phyloP scores from a whole-genome alignment of 2,113 vertebrate genomes.

The Microtus pennsylvanicus region DNA sequence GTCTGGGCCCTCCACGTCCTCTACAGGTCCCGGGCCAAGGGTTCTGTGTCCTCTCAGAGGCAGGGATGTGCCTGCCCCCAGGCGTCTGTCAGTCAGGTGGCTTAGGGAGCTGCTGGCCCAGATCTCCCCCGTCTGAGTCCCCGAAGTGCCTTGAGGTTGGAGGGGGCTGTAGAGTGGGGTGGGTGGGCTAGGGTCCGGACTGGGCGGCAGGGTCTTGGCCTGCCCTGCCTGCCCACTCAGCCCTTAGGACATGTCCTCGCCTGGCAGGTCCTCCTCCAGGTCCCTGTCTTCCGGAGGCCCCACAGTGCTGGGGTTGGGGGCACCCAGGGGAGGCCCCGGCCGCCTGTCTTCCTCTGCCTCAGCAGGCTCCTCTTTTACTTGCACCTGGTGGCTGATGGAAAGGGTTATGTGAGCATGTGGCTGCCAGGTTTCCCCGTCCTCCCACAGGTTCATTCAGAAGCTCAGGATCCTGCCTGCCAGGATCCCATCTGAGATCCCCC shows the following conservation, averaged over 20 bases:
- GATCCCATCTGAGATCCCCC: neutral
- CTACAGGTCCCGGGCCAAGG: slow-evolving; percentile 63
- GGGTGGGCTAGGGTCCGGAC: slow-evolving; percentile 69
- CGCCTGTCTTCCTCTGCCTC: slow-evolving; percentile 95
- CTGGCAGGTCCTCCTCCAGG: slow-evolving; percentile 96
- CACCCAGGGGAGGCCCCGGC: slow-evolving; percentile 91
- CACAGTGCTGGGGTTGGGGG: slow-evolving; percentile 92
- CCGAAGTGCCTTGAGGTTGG: slow-evolving; percentile 88
- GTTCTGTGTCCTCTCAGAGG: slow-evolving; percentile 19
- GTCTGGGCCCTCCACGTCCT: slow-evolving; percentile 70
- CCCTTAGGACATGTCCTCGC: slow-evolving; percentile 97
- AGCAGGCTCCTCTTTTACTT: slow-evolving; percentile 98
- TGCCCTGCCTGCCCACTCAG: slow-evolving; percentile 57
- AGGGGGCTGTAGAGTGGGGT: slow-evolving; percentile 80
- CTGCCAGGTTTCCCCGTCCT: accelerated
- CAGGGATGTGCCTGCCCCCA: neutral
- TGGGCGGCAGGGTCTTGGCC: slow-evolving; percentile 75
- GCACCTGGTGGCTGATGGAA: slow-evolving; percentile 92
- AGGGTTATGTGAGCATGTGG: neutral
- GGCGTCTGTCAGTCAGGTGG: slow-evolving; percentile 61
- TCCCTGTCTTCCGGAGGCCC: slow-evolving; percentile 94
- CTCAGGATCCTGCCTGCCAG: too few relatives aligned
- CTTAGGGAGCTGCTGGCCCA: slow-evolving; percentile 44
- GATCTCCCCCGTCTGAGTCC: slow-evolving; percentile 73
- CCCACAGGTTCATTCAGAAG: neutral